A percentile compares a stretch with the other conserved stretches of the same genome.
Evolutionary conservation across 2,113 vertebrate species (phyloP).

Genomic region (Passer montanus): DNA sequence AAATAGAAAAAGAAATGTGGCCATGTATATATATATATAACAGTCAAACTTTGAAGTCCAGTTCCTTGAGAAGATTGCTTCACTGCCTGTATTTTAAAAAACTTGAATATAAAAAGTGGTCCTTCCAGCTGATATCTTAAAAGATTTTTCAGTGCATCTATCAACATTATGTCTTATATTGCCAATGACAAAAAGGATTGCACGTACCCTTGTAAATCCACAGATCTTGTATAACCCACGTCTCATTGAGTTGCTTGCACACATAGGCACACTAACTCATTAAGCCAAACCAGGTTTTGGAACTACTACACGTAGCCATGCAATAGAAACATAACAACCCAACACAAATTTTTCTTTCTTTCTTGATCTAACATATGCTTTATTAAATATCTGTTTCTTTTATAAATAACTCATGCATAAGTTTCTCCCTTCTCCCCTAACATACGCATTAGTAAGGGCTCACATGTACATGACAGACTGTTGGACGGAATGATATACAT

Average conservation of each 20-base stretch:
- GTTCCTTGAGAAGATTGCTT: not conserved
- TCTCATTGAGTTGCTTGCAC: not conserved
- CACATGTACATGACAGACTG: not conserved
- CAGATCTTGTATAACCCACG: not conserved
- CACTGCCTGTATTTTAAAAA: not conserved
- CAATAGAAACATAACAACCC: not conserved
- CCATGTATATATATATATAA: not conserved
- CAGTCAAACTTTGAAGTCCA: not conserved
- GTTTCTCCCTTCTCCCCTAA: not conserved
- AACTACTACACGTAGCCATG: not conserved
- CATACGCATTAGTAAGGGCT: not conserved
- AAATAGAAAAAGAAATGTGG: not conserved
- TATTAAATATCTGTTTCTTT: constrained; percentile 11
- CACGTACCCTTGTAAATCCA: not conserved
- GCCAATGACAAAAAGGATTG: not conserved
- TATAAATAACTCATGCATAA: not conserved
- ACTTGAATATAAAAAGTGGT: not conserved
- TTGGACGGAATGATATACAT: not conserved
- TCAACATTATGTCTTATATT: not conserved
- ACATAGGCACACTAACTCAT: not conserved
- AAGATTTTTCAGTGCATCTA: not conserved
- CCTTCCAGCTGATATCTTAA: not conserved
- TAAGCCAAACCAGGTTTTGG: not conserved
- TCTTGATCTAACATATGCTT: not conserved
- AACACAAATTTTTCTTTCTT: not conserved